Evolutionary conservation across 2,113 vertebrate species (phyloP).

Genomic region (Anguilla japonica): DNA sequence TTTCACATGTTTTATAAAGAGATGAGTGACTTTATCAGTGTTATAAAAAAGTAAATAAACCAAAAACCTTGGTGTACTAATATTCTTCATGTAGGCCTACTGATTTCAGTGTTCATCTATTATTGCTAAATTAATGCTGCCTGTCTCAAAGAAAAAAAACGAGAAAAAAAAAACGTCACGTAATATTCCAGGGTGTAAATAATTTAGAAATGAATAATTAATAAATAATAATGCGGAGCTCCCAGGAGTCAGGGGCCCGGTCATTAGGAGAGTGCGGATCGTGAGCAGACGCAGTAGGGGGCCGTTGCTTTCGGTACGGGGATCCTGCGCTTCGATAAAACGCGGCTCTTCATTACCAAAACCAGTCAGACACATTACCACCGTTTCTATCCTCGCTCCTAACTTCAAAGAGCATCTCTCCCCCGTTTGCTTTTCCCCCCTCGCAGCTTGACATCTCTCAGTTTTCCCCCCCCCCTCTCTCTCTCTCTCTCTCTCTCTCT

Average conservation of each 20-base stretch:
- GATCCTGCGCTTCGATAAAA: slow-evolving; percentile 76
- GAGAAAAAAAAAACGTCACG: slow-evolving; percentile 77
- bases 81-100: slow-evolving; percentile 41
- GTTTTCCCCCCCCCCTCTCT: not conserved
- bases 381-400: slow-evolving; percentile 74
- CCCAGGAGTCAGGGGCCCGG: slow-evolving; percentile 82
- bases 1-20: not conserved
- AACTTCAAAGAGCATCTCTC: slow-evolving; percentile 89
- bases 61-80: slow-evolving; percentile 60
- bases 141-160: slow-evolving; percentile 69
- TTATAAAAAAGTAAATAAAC: not conserved
- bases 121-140: slow-evolving; percentile 82
- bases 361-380: slow-evolving; percentile 92
- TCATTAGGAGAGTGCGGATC: slow-evolving; percentile 90
- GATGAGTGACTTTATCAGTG: not conserved
- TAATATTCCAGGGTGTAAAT: slow-evolving; percentile 88
- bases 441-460: slow-evolving; percentile 33
- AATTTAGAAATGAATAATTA: slow-evolving; percentile 99
- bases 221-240: slow-evolving; percentile 98
- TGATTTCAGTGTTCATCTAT: slow-evolving; percentile 69
- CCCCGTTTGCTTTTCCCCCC: slow-evolving; percentile 48
- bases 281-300: slow-evolving; percentile 80
- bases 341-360: slow-evolving; percentile 86
- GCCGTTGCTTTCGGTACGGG: slow-evolving; percentile 73
- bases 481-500: slow-evolving; percentile 4